A percentile compares a stretch with the other conserved stretches of the same genome.
Evolutionary conservation across 2,888 invertebrate species (phyloP).

Genomic region (Keiferia lycopersicella): DNA sequence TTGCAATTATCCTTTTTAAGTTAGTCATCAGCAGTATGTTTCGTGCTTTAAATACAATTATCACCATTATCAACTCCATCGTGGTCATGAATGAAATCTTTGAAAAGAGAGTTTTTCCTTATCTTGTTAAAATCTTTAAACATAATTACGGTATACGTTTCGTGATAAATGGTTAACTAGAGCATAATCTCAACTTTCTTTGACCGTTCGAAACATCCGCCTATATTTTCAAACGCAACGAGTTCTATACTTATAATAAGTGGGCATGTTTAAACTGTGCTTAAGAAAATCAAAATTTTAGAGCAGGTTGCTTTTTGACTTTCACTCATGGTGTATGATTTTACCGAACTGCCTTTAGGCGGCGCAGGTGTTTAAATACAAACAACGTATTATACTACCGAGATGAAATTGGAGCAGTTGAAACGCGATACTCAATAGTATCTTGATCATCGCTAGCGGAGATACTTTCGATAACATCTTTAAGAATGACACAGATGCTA

Average conservation of each 20-base stretch:
- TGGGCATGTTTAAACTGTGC: conserved; percentile 18
- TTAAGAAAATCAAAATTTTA: conserved; percentile 25
- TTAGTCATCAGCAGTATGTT: not conserved
- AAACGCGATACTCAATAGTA: not conserved
- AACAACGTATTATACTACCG: conserved; percentile 15
- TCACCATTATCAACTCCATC: conserved; percentile 7
- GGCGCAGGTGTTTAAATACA: conserved; percentile 16
- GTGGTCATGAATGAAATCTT: not conserved
- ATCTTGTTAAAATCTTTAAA: conserved; percentile 13
- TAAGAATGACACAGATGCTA: not conserved
- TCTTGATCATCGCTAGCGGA: too few relatives aligned
- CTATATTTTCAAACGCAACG: not conserved
- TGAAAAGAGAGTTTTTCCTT: not conserved
- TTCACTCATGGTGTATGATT: conserved; percentile 54
- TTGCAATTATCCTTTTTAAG: not conserved
- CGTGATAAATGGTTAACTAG: conserved; percentile 13
- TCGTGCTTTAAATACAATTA: not conserved
- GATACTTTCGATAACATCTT: not conserved
- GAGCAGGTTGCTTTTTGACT: conserved; percentile 38
- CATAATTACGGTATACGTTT: not conserved
- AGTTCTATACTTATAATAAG: conserved; percentile 17
- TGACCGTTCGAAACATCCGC: conserved; percentile 15
- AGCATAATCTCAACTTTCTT: conserved; percentile 18
- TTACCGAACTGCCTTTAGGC: conserved; percentile 36
- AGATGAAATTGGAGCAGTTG: conserved; percentile 6